Base-by-base conservation (phyloP, 2,888 invertebrate genomes). In the Didymodactylos carnosus region DNA sequence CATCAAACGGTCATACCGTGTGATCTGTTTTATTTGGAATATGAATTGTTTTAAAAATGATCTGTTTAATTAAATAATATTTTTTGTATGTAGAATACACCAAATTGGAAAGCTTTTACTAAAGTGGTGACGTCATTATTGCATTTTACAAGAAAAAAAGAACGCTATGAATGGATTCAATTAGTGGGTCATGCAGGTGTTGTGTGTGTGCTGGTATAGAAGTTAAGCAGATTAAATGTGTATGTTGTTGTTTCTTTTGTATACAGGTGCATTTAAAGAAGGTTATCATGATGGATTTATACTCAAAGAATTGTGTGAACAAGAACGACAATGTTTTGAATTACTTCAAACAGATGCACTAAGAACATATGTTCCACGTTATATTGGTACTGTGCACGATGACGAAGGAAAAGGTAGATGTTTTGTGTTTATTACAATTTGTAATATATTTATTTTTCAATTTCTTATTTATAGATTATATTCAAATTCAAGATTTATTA, bases 401-500 rank as follows among this genome's bases (percentile, higher is more conserved):
- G 69, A 71, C 4, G 73, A 73, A n/a, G 51, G 53, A 39, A 43
- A 51, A 39, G 51, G 62, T 73, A 70, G 23, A 25, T 43, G n/a
- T 29, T 10, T 8, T 39, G n/a, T 14, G 8, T 14, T 14, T 14
- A 3, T 16, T 71, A 39, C 39, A 49, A 49, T 23, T 7, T 13
- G 14, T 6, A 25, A 25, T 16, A 1, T 25, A 11, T 14, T 43
- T 43, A 43, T n/a, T 11, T 43, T 43, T 3, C 2, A 43, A 43
- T 43, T 43, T 3, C 25, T 19, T 14, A 25, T n/a, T 41, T 79
- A 73, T 76, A 86, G 86, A 82, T 77, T 97, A 92, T 84, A 93
- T 97, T 80, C 94, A 95, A 84, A 88, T 97, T 77, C 93, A 95
- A 85, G 94, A 97, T 83, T 86, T 97, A 27, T 85, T 94, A 35